Evolutionary conservation across 2,888 invertebrate genomes (phyloP), one percentile per base, ranked within the genome.

Genomic region (Nasonia oneida): DNA sequence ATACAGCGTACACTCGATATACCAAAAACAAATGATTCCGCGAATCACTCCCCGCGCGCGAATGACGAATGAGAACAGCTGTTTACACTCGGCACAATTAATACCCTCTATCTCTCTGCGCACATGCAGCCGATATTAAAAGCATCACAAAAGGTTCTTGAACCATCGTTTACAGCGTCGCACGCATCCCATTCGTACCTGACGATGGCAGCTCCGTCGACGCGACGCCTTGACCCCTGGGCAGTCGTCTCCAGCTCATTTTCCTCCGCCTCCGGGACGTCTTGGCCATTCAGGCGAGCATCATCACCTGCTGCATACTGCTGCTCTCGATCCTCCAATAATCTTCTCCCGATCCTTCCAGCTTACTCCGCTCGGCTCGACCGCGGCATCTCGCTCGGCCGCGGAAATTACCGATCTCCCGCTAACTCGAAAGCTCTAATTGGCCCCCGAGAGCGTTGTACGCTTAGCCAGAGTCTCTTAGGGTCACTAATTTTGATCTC

Each of bases 151-250:
- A 74, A 61, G 73, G 57, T 57, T 81, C 39, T 42, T 74, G 79
- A 80, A 80, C 50, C 12, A 71, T 71, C 50, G 70, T 61, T 47
- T 29, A 14, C n/a, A 2, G 6, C 14, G 23, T 29, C 23, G 39
- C 50, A 53, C 42, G 10, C 15, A 70, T 14, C 29, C 53, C 42
- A 76, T 42, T 12, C 70, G 84, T 88, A 92, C 91, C 91, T 87
- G 89, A 81, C 64, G 29, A 29, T 29, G 86, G 88, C 57, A 86
- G 76, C 75, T 91, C 90, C 37, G 87, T 87, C 6, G 89, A 88
- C 23, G 89, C 86, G n/a, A 91, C 87, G 33, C 89, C 90, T 77
- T 91, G 88, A 86, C 90, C 90, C 76, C 88, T 88, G n/a, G 90
- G 88, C 79, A 87, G 83, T 85, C 88, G 89, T 74, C 88, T 84